These are phyloP conservation scores for Trachelus tabidus DNA, from an alignment of 2,888 invertebrate species.

Conservation along the genomic window DNA sequence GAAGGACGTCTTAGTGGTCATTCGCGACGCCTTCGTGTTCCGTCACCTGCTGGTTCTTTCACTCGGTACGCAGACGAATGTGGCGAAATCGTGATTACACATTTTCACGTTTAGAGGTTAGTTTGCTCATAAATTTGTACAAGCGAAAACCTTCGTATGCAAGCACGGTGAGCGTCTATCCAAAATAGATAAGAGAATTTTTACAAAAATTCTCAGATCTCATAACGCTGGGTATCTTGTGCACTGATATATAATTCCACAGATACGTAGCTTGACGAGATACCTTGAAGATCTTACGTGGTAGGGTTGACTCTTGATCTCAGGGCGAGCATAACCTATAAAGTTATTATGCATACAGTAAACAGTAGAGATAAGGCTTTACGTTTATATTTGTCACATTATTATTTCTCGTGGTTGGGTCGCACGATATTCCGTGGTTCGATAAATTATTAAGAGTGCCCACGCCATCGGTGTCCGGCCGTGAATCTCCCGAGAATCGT, in stretches of 20 bases:
- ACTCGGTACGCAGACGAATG: background rate
- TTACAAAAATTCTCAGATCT: background rate
- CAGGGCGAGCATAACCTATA: background rate
- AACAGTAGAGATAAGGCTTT: background rate
- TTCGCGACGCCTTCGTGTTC: background rate
- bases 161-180: background rate
- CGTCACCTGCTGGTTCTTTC: background rate
- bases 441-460: constrained; percentile 3
- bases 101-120: background rate
- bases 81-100: background rate
- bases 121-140: background rate
- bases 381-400: background rate
- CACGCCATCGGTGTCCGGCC: background rate
- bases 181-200: background rate
- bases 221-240: background rate
- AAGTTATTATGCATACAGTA: background rate
- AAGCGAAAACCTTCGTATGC: background rate
- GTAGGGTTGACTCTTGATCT: background rate
- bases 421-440: background rate
- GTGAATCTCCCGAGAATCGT: constrained; percentile 6
- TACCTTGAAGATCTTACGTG: background rate
- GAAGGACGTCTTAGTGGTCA: background rate
- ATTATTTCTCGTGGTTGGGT: background rate
- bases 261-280: background rate
- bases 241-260: background rate